These are phyloP conservation scores for Rhyacophila brunnea DNA, from an alignment of 1,140 invertebrate species.

Conservation along the genomic window DNA sequence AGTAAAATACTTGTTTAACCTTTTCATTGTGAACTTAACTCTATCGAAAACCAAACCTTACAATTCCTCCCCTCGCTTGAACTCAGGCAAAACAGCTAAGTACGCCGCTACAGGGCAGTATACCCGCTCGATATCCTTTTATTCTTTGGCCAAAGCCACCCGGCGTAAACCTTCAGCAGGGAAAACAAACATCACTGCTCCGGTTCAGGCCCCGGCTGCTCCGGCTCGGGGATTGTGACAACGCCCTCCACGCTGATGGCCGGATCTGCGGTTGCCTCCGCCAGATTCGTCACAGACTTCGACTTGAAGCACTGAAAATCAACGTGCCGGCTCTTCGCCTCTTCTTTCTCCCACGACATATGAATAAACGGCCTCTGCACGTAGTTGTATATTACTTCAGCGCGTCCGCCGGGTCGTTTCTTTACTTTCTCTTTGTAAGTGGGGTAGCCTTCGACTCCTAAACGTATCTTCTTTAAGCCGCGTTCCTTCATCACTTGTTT, in stretches of 20 bases:
- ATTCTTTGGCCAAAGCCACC: slow-evolving; percentile 1
- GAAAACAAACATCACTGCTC: slow-evolving; percentile 24
- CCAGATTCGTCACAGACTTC: slow-evolving; percentile 91
- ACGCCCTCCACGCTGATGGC: slow-evolving; percentile 40
- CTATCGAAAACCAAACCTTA: too few relatives aligned
- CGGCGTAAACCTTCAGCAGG: slow-evolving; percentile 5
- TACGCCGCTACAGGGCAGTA: slow-evolving; percentile 7
- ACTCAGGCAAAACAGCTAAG: too few relatives aligned
- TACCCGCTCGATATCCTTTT: neutral
- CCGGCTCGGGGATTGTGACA: slow-evolving; percentile 4
- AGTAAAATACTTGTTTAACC: too few relatives aligned
- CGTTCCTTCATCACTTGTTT: slow-evolving; percentile 98
- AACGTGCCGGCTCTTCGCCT: slow-evolving; percentile 97
- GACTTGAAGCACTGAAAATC: slow-evolving; percentile 97
- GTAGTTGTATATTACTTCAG: slow-evolving; percentile 99
- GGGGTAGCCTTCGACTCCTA: slow-evolving; percentile 98
- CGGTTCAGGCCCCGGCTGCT: slow-evolving; percentile 17
- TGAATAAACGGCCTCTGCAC: slow-evolving; percentile 99
- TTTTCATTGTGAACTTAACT: too few relatives aligned
- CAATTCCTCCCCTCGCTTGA: too few relatives aligned
- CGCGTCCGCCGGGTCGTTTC: slow-evolving; percentile 84
- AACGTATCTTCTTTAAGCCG: slow-evolving; percentile 97
- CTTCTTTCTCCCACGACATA: slow-evolving; percentile 99
- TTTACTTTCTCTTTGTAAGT: slow-evolving; percentile 98
- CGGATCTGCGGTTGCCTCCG: slow-evolving; percentile 88